phyloP scores from a whole-genome alignment of 64 coral and sea anemone genomes.

The Hydrozoanthus tunicans region DNA sequence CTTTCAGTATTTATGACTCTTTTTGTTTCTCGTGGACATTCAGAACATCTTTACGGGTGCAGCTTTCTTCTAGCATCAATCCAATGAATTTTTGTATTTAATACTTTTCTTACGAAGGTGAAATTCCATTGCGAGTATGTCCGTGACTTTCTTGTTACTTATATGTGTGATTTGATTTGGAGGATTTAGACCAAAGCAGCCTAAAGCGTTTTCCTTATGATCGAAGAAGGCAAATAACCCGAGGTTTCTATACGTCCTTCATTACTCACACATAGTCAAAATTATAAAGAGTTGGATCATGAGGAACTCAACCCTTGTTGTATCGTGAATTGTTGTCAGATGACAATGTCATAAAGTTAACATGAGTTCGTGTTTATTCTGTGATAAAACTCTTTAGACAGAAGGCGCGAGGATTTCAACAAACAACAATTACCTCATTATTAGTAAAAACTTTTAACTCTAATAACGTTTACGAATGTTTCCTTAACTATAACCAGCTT shows the following conservation, averaged over 20 bases:
- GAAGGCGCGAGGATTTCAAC: background rate
- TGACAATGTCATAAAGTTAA: background rate
- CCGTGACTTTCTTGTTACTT: too few species aligned
- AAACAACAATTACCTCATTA: background rate
- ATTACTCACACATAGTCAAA: background rate
- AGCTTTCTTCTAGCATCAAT: too few species aligned
- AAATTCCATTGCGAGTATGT: too few species aligned
- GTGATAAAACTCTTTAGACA: slow-evolving; percentile 39
- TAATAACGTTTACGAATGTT: background rate
- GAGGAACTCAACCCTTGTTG: background rate
- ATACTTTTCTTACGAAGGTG: too few species aligned
- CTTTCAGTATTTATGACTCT: background rate
- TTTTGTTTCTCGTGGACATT: background rate
- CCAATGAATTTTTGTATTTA: too few species aligned
- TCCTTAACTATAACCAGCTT: background rate
- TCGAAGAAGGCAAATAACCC: background rate
- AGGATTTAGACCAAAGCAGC: too few species aligned
- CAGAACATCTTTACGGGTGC: background rate
- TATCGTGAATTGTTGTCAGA: slow-evolving; percentile 20
- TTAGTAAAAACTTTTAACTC: background rate
- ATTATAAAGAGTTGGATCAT: background rate
- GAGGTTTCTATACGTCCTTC: background rate
- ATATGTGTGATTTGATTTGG: background rate
- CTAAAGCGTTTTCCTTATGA: background rate
- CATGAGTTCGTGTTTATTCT: slow-evolving; percentile 39